phyloP scores from a whole-genome alignment of 2,113 vertebrate species.

The Motacilla tschutschensis region DNA sequence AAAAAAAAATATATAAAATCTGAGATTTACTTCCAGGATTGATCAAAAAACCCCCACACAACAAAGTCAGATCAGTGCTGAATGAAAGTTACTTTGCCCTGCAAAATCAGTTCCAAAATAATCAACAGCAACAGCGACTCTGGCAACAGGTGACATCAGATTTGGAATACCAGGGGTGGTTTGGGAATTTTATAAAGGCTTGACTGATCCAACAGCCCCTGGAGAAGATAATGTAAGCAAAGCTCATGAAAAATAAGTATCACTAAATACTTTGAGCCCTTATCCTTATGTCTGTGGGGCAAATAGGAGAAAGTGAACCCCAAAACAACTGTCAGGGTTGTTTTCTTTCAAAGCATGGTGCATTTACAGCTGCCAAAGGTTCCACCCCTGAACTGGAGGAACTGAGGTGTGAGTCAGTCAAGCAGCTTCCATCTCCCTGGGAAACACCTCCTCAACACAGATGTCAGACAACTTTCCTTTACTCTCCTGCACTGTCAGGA shows the following conservation, averaged over 20 bases:
- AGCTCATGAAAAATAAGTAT: background rate
- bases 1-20: background rate
- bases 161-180: background rate
- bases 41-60: background rate
- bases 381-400: background rate
- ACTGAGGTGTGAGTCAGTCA: rapidly evolving
- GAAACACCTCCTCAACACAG: background rate
- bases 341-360: background rate
- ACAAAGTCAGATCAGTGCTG: background rate
- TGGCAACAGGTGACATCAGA: background rate
- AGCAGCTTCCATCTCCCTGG: background rate
- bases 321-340: background rate
- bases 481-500: background rate
- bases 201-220: background rate
- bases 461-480: background rate
- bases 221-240: background rate
- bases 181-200: background rate
- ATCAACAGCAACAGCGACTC: background rate
- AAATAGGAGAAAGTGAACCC: background rate
- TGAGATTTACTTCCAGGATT: background rate
- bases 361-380: background rate
- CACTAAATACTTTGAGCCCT: background rate
- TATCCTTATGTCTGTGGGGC: background rate
- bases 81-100: background rate
- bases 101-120: background rate